A percentile compares a stretch with the other conserved stretches of the same genome.
Evolutionary conservation across 2,888 invertebrate genomes (phyloP).

Genomic region (Plebejus argus): DNA sequence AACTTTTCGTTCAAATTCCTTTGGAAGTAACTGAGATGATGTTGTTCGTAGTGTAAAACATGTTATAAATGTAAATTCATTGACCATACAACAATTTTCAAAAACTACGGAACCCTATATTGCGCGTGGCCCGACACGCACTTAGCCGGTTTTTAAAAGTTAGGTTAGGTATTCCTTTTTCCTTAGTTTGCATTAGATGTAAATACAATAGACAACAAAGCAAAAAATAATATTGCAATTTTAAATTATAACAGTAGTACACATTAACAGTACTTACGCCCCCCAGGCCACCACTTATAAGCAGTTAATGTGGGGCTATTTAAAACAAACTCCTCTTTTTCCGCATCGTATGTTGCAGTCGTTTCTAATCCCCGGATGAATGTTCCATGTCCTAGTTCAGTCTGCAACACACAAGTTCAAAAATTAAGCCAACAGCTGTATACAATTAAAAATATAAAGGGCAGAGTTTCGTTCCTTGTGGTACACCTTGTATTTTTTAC

Average conservation of each 20-base stretch:
- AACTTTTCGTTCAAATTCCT: too few species aligned
- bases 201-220: too few species aligned
- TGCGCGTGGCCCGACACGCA: too few species aligned
- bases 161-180: too few species aligned
- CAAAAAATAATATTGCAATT: too few species aligned
- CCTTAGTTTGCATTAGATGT: too few species aligned
- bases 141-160: too few species aligned
- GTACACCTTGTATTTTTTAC: background rate
- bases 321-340: conserved; percentile 91
- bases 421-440: background rate
- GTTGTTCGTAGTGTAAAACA: too few species aligned
- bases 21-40: too few species aligned
- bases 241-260: background rate
- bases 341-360: conserved; percentile 92
- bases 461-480: background rate
- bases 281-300: conserved; percentile 98
- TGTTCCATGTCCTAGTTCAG: conserved; percentile 97
- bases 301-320: conserved; percentile 93
- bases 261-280: conserved; percentile 83
- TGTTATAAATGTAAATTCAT: too few species aligned
- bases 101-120: too few species aligned
- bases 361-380: conserved; percentile 96
- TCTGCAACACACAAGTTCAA: conserved; percentile 76
- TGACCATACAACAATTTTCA: too few species aligned
- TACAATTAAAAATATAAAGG: background rate